Evolutionary conservation across 2,797 vertebrate genomes (phyloP).

Genomic region (Threskiornis aethiopicus): DNA sequence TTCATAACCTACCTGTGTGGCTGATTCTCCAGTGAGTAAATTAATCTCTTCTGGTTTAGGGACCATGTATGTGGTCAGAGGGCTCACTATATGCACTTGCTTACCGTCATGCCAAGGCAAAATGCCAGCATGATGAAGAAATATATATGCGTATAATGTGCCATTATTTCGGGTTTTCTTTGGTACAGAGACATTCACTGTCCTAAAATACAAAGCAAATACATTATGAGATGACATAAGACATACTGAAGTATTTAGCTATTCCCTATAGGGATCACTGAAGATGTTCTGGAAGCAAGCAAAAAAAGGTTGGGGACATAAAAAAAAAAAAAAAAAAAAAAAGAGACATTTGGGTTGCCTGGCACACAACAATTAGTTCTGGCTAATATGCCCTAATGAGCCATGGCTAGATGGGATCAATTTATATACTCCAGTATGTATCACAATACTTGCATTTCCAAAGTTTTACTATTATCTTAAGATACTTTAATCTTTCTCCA

Average conservation of each 20-base stretch:
- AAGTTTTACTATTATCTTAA: not conserved
- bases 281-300: not conserved
- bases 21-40: conserved; percentile 87
- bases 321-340: not conserved
- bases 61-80: conserved; percentile 89
- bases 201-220: conserved; percentile 74
- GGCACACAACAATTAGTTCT: not conserved
- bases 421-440: not conserved
- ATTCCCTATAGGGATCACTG: not conserved
- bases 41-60: conserved; percentile 83
- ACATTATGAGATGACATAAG: not conserved
- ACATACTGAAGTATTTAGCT: not conserved
- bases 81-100: conserved; percentile 88
- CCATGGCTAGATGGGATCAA: not conserved
- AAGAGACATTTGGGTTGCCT: not conserved
- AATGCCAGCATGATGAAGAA: conserved; percentile 87
- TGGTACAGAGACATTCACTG: conserved; percentile 88
- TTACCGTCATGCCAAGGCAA: conserved; percentile 90
- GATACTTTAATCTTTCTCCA: not conserved
- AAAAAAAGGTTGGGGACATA: not conserved
- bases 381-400: not conserved
- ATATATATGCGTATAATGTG: conserved; percentile 88
- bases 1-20: conserved; percentile 76
- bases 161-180: conserved; percentile 89
- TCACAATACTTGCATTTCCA: not conserved